Base-by-base conservation (phyloP, 1,140 invertebrate genomes). In the Solenopsis invicta region DNA sequence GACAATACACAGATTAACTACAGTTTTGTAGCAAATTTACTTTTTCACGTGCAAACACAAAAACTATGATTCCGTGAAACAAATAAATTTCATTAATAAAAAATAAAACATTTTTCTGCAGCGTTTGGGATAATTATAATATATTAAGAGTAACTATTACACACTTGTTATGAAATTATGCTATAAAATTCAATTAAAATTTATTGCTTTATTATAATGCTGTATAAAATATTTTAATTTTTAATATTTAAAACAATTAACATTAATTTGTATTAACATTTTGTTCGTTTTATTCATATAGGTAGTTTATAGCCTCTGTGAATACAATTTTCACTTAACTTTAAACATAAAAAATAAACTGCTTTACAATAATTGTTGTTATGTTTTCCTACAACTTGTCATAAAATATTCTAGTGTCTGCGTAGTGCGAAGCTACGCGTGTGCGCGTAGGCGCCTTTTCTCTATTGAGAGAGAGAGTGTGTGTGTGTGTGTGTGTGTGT, bases 321-420 rank as follows among this genome's bases (percentile, higher is more conserved):
- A 56, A 56, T 21, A 21, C 8, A 56, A 56, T 56, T 56, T 56
- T 56, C n/a, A 56, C 6, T 56, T 56, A n/a, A 56, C 54, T 21
- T 56, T 56, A 56, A 56, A 56, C 18, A 56, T n/a, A 56, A 56
- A 56, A n/a, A n/a, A 56, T 21, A 56, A 56, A n/a, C n/a, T 56
- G 8, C 8, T 56, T 56, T 56, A 56, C 54, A 56, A n/a, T 56
- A 56, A 56, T 56, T 56, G n/a, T 56, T n/a, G 54, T n/a, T 56
- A 56, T 56, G n/a, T 56, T 56, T 56, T 56, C n/a, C n/a, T n/a
- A n/a, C n/a, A n/a, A n/a, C n/a, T n/a, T n/a, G n/a, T n/a, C n/a
- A n/a, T n/a, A n/a, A n/a, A n/a, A n/a, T n/a, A n/a, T n/a, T n/a
- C n/a, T n/a, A n/a, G n/a, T n/a, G n/a, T n/a, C n/a, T n/a, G n/a